A percentile compares a stretch with the other conserved stretches of the same genome.
phyloP scores from a whole-genome alignment of 2,888 invertebrate species.

The Chalcosyrphus nemorum region DNA sequence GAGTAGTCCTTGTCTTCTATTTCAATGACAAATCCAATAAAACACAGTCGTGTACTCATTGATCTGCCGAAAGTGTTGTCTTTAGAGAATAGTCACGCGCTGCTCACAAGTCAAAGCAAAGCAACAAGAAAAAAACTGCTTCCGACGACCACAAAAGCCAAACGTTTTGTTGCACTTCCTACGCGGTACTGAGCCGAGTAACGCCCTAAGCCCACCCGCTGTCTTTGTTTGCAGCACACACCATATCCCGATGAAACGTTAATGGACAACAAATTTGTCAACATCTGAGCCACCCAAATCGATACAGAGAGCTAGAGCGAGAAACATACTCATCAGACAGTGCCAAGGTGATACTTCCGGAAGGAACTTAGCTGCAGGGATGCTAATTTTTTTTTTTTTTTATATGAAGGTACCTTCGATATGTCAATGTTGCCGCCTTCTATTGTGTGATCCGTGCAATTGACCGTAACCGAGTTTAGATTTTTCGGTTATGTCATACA shows the following conservation, averaged over 20 bases:
- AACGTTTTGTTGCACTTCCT: slow-evolving; percentile 63
- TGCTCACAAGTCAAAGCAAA: slow-evolving; percentile 13
- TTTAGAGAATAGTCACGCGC: slow-evolving; percentile 49
- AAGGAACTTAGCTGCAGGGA: slow-evolving; percentile 69
- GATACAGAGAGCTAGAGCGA: no score
- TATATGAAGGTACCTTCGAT: background rate
- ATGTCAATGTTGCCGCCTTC: slow-evolving; percentile 45
- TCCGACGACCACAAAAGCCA: slow-evolving; percentile 56
- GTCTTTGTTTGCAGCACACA: slow-evolving; percentile 78
- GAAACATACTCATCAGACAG: slow-evolving; percentile 15
- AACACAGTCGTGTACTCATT: slow-evolving; percentile 1
- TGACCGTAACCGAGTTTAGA: slow-evolving; percentile 55
- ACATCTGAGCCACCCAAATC: slow-evolving; percentile 62
- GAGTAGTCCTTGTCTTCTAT: background rate
- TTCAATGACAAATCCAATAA: background rate
- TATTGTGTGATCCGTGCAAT: slow-evolving; percentile 47
- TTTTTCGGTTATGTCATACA: slow-evolving; percentile 68
- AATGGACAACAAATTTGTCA: slow-evolving; percentile 66
- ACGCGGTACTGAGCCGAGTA: slow-evolving; percentile 22
- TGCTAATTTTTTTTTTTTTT: slow-evolving; percentile 54
- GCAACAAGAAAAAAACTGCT: slow-evolving; percentile 11
- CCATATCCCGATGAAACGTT: slow-evolving; percentile 22
- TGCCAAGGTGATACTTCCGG: slow-evolving; percentile 67
- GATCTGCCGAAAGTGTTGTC: slow-evolving; percentile 33
- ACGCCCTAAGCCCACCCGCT: slow-evolving; percentile 76